phyloP scores from a whole-genome alignment of 2,888 invertebrate species.

The Noctua janthe region DNA sequence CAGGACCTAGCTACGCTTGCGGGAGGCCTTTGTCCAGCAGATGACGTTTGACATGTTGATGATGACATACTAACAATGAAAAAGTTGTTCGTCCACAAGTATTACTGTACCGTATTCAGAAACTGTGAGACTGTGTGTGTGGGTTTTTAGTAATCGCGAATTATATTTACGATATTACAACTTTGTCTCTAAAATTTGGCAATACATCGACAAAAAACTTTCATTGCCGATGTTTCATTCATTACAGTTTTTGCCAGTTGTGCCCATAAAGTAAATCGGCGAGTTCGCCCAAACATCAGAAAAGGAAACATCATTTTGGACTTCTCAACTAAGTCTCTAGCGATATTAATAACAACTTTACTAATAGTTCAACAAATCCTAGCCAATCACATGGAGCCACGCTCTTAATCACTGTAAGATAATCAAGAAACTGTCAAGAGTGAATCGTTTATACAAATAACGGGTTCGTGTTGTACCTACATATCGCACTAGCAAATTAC shows the following conservation, averaged over 20 bases:
- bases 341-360: background rate
- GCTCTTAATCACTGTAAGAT: slow-evolving; percentile 13
- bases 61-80: background rate
- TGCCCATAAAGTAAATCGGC: background rate
- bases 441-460: background rate
- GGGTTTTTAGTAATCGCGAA: background rate
- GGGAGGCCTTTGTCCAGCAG: background rate
- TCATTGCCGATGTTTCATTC: too few species aligned
- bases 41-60: background rate
- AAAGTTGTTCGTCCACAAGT: background rate
- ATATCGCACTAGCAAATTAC: too few species aligned
- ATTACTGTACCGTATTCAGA: background rate
- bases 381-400: slow-evolving; percentile 63
- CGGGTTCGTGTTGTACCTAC: background rate
- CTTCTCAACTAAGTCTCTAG: background rate
- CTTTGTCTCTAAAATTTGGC: background rate
- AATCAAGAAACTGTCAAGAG: slow-evolving; percentile 12
- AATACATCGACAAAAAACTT: too few species aligned
- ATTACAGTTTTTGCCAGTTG: background rate
- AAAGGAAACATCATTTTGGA: background rate
- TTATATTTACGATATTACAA: background rate
- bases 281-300: background rate
- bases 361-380: background rate
- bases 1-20: background rate
- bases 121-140: background rate